Evolutionary conservation across 2,797 vertebrate genomes (phyloP).

Genomic region (Gastrophryne carolinensis): DNA sequence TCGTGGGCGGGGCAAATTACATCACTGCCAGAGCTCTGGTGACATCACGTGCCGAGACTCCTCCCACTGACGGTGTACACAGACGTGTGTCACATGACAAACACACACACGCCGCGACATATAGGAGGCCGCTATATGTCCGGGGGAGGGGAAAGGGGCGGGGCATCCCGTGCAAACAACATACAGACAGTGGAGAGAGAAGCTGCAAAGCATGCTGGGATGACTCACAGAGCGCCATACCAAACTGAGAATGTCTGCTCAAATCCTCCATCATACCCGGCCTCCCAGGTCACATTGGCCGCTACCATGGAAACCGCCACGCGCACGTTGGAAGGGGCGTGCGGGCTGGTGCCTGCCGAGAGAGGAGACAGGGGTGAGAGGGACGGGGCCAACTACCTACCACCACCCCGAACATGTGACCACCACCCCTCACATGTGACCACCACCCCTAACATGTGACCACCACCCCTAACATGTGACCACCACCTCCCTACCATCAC

Average conservation of each 20-base stretch:
- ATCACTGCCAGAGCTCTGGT: too few species aligned
- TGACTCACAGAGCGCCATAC: conserved; percentile 99
- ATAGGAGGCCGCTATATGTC: conserved; percentile 34
- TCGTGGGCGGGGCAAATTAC: too few species aligned
- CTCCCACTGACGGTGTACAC: too few species aligned
- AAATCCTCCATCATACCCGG: conserved; percentile 95
- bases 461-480: too few species aligned
- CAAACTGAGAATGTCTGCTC: conserved; percentile 99
- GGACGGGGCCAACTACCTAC: neutral
- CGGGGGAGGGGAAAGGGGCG: neutral
- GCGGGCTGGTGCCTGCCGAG: conserved; percentile 91
- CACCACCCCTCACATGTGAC: too few species aligned
- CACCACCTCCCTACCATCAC: too few species aligned
- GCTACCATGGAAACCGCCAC: conserved; percentile 89
- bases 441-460: too few species aligned
- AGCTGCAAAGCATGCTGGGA: conserved; percentile 88
- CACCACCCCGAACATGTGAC: too few species aligned
- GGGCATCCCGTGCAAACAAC: conserved; percentile 6
- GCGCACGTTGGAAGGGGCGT: conserved; percentile 89
- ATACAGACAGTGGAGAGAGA: conserved; percentile 76
- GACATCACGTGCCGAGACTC: too few species aligned
- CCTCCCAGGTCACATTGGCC: conserved; percentile 97
- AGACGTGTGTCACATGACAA: too few species aligned
- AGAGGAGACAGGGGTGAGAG: neutral
- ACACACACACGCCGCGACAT: conserved; percentile 13